A percentile compares a stretch with the other conserved stretches of the same genome.
Conservation (phyloP, 2,113 vertebrate species). For the Tychaedon coryphoeus region DNA sequence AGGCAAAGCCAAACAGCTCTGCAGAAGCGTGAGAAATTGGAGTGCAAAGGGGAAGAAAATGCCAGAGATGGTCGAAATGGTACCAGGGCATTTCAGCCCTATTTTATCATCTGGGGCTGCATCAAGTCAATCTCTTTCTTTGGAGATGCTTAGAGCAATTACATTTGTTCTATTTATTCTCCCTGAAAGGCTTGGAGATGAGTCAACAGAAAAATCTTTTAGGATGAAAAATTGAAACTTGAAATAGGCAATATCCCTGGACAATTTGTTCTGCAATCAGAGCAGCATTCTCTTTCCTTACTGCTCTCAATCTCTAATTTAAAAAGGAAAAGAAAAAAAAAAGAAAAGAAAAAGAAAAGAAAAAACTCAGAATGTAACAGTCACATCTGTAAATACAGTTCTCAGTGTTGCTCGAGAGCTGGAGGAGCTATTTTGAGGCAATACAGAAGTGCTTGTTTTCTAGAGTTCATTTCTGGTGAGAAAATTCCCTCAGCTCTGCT, state of each 20-base stretch:
- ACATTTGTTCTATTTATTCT: slow-evolving; percentile 53
- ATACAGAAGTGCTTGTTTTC: not conserved
- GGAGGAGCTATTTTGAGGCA: not conserved
- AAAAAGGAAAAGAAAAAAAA: not conserved
- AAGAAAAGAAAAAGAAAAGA: too few relatives aligned
- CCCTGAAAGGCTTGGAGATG: slow-evolving; percentile 37
- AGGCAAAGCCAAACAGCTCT: not conserved
- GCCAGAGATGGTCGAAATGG: not conserved
- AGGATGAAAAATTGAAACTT: slow-evolving; percentile 11
- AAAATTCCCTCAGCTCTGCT: not conserved
- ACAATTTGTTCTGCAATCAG: slow-evolving; percentile 51
- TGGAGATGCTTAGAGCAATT: slow-evolving; percentile 41
- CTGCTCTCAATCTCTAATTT: not conserved
- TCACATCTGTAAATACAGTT: slow-evolving; percentile 16
- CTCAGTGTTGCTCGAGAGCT: not conserved
- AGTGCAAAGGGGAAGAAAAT: not conserved
- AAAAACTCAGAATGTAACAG: not conserved
- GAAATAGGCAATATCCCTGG: slow-evolving; percentile 25
- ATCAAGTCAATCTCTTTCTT: not conserved
- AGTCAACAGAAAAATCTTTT: slow-evolving; percentile 58
- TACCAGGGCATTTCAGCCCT: not conserved
- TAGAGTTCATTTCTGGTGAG: slow-evolving; percentile 11
- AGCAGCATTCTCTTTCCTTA: not conserved
- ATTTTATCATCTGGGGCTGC: slow-evolving; percentile 10
- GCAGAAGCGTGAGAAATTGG: not conserved